Evolutionary conservation across 2,797 vertebrate genomes (phyloP), one percentile per base, ranked within the genome.

Genomic region (Distichodus sexfasciatus): DNA sequence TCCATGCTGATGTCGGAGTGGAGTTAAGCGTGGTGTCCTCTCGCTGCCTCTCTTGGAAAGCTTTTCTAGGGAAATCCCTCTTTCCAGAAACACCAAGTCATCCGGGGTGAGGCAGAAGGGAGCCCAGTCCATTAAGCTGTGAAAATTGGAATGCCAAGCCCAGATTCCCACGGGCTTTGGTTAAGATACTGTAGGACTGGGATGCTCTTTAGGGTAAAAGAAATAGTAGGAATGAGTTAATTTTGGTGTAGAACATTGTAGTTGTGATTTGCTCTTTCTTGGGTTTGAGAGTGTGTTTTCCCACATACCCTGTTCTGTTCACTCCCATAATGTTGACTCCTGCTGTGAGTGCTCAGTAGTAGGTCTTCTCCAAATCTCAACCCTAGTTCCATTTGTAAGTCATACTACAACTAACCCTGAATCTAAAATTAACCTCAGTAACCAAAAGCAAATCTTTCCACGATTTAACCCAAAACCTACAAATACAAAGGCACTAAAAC

Each of bases 51-150:
- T 71, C 71, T 23, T 40, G 48, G 29, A 75, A 60, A 54, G 69
- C 64, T 75, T 78, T 76, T n/a, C 66, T 10, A 21, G 74, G 80
- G 78, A 82, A 76, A 78, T 68, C 59, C 69, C 66, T 64, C 65
- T 73, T 71, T 74, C 71, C 58, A 62, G 69, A 74, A 79, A 79
- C 21, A 26, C 62, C 35, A 29, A 75, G 74, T 80, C 74, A 80
- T 67, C 54, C 48, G 36, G 71, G 76, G 71, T 67, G 64, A 76
- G 24, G 68, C 58, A 69, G 74, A 69, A 60, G 48, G 31, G 63
- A 58, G 65, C 41, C n/a, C 61, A 63, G 72, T 79, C 71, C 75
- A 80, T 80, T 76, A 76, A 75, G 76, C 71, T 76, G 69, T 77
- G 53, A 72, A 70, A 59, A 75, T 59, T 58, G 40, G 64, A 66